Conservation (phyloP, 1,140 invertebrate species). For the Drosophila mauritiana region DNA sequence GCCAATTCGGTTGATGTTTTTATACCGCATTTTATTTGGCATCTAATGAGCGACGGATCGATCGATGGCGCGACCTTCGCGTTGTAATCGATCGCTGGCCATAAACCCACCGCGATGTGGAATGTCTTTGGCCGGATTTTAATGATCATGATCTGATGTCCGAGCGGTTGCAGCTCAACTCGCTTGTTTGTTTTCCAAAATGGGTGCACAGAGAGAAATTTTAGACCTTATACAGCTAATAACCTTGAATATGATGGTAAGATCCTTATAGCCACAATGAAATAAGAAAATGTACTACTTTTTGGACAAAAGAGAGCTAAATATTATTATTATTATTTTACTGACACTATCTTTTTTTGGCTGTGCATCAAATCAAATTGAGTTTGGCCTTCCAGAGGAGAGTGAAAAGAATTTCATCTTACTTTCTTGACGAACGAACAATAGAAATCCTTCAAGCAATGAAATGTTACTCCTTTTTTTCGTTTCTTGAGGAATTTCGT, state of each 20-base stretch:
- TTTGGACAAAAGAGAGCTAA: too few relatives aligned
- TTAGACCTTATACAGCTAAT: too few relatives aligned
- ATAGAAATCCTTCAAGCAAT: constrained; percentile 73
- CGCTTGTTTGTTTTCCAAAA: constrained; percentile 64
- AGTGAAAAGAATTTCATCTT: constrained; percentile 67
- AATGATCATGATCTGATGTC: constrained; percentile 57
- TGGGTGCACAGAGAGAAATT: constrained; percentile 11
- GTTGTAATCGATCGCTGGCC: constrained; percentile 68
- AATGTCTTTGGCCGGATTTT: constrained; percentile 72
- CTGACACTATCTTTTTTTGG: neutral
- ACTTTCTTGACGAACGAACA: constrained; percentile 66
- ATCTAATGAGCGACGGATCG: constrained; percentile 71
- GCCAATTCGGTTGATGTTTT: constrained; percentile 72
- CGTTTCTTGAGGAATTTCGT: constrained; percentile 62
- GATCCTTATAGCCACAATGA: too few relatives aligned
- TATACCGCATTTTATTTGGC: constrained; percentile 81
- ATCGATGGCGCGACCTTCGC: constrained; percentile 66
- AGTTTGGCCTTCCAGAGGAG: constrained; percentile 15
- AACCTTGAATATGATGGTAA: too few relatives aligned
- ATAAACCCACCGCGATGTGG: constrained; percentile 77
- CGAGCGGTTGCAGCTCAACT: constrained; percentile 8
- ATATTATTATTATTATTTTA: too few relatives aligned
- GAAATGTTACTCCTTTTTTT: constrained; percentile 43
- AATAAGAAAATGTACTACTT: too few relatives aligned
- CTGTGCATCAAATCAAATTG: constrained; percentile 15